Evolutionary conservation across 2,888 invertebrate species (phyloP), one percentile per base, ranked within the genome.

Genomic region (Coleophora deauratella): DNA sequence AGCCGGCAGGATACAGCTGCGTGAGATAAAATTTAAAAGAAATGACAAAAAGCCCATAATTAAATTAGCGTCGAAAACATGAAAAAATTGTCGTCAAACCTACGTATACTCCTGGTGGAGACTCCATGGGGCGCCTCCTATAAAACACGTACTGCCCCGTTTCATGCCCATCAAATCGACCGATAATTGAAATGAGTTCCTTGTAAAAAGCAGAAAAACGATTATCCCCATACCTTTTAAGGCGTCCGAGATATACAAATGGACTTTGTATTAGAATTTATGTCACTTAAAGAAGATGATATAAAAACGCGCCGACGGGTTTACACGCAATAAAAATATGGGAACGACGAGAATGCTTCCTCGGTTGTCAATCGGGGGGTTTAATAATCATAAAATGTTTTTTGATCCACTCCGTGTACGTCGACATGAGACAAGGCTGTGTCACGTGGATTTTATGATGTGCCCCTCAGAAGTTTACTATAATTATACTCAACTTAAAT

Each of bases 161-260:
- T 80, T 78, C 80, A 79, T 77, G 71, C 71, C 80, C 80, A 75
- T 76, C 80, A 79, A 84, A 84, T 80, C 77, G 72, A 62, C 69
- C 73, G 82, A 85, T 85, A 85, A 85, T 85, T 85, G 84, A 85
- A 84, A 85, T 82, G 79, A 84, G 85, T 82, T 82, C 82, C 81
- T 78, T 84, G 81, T 82, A 84, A 84, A 84, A 82, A 78, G 77
- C 79, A 80, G 80, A 80, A 80, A 80, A 84, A 80, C 82, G 80
- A 82, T 84, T 85, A 84, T 77, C 77, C 79, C 73, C 64, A 68
- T 84, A 79, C 80, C 84, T 84, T 82, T 85, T 84, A 82, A 81
- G 81, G 80, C 78, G 76, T 76, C 76, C 75, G 82, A 84, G 84
- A 85, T 84, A 85, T 80, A 84, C 82, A 84, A 84, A 84, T 85